Evolutionary conservation across 2,113 vertebrate genomes (phyloP), one percentile per base, ranked within the genome.

Genomic region (Gorsachius goisagi): DNA sequence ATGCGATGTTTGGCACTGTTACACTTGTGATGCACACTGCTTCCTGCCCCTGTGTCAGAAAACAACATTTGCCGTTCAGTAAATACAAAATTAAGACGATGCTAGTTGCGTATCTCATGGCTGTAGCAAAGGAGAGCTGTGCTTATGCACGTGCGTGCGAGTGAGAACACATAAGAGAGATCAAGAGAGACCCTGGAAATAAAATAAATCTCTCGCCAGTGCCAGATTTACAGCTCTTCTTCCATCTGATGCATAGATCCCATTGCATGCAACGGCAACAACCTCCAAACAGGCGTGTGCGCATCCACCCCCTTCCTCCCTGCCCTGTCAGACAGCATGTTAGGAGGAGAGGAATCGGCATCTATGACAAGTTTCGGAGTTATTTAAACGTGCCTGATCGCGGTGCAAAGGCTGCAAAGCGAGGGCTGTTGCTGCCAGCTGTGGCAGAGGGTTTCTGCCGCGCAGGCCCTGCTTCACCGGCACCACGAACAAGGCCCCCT

Each of bases 1-100:
- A 99, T 99, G 92, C 99, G 99, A 90, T 99, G 99, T 97, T 99
- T 99, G 99, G 99, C 99, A 98, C 99, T 99, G 98, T 99, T 99
- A 98, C 99, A 99, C 98, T 99, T 99, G 98, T 99, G 99, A 97
- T 99, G 99, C 97, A 99, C 99, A 58, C 99, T 99, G 98, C 99
- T 99, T 88, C 99, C 99, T 47, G 99, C 99, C 95, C 99, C 99
- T 99, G 98, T 8, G 28, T 71, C 86, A 96, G 89, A 91, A 72
- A 95, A 97, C 35, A 90, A 80, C 19, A 52, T 45, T 37, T 35
- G 52, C 49, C 6, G 0, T 37, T 96, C 44, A 91, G 77, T 59
- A 79, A 58, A 72, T 10, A 32, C 9, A 39, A 72, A 62, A 73
- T 49, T 27, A 91, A 64, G 66, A 55, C 1, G 4, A 30, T 13